These are phyloP conservation scores for Erebia epiphron DNA, from an alignment of 2,888 invertebrate species.

Conservation along the genomic window DNA sequence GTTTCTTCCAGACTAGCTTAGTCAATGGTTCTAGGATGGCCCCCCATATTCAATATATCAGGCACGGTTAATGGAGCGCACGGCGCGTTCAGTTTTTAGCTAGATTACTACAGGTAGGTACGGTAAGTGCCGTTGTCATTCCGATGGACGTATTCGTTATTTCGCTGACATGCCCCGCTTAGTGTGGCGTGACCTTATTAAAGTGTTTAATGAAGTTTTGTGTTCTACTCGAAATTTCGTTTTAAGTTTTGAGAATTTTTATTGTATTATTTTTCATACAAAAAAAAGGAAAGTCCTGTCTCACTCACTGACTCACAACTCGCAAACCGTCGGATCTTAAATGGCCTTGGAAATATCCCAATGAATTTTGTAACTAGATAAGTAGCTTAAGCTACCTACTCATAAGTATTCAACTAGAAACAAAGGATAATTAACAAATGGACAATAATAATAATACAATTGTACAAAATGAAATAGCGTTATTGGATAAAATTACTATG, in stretches of 20 bases:
- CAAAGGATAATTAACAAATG: too few species aligned
- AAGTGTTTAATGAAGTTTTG: neutral
- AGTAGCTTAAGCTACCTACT: too few species aligned
- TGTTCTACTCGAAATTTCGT: neutral
- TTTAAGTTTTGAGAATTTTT: neutral
- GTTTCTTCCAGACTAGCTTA: conserved; percentile 6
- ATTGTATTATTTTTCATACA: neutral
- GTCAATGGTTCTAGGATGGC: conserved; percentile 4
- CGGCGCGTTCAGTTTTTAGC: conserved; percentile 31
- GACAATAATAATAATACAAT: neutral
- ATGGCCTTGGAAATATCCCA: too few species aligned
- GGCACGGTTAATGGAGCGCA: conserved; percentile 26
- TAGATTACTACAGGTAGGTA: conserved; percentile 32
- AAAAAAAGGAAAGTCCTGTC: too few species aligned
- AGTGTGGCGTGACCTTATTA: conserved; percentile 6
- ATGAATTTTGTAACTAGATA: too few species aligned
- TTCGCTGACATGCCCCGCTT: conserved; percentile 16
- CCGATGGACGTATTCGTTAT: conserved; percentile 16
- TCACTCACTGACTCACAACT: too few species aligned
- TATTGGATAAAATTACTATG: neutral
- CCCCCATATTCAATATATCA: conserved; percentile 20
- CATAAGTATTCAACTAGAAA: too few species aligned
- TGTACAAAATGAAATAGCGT: neutral
- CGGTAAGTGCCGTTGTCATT: conserved; percentile 29
- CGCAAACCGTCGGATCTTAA: too few species aligned